Conservation (phyloP, 2,888 invertebrate genomes). For the Nemurella pictetii region DNA sequence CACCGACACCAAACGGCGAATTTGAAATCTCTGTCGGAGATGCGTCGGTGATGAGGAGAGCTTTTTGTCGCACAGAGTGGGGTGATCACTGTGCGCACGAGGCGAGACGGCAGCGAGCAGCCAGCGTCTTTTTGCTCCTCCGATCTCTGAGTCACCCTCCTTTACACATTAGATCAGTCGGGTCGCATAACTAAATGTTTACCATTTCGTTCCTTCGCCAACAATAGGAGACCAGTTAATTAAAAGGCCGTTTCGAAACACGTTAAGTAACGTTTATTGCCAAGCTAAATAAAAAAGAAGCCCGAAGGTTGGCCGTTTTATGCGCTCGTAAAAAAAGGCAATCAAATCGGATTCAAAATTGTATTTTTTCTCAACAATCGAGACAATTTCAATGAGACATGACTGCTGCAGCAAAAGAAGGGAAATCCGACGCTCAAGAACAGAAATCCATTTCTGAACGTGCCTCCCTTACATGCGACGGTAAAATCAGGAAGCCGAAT, state of each 20-base stretch:
- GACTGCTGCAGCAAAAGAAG: too few relatives aligned
- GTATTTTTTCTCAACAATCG: background rate
- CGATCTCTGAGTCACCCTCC: background rate
- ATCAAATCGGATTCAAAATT: background rate
- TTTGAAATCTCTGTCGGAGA: background rate
- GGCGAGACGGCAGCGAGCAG: background rate
- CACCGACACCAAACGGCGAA: background rate
- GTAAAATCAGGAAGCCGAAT: background rate
- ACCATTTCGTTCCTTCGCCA: background rate
- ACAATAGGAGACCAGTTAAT: background rate
- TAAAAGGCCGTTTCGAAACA: background rate
- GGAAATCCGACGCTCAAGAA: too few relatives aligned
- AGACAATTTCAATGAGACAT: background rate
- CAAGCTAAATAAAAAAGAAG: background rate
- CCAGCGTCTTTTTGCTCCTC: background rate
- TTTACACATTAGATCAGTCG: background rate
- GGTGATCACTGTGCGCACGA: background rate
- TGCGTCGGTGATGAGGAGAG: background rate
- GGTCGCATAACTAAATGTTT: background rate
- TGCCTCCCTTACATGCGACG: background rate
- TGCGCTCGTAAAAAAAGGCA: background rate
- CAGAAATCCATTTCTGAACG: background rate
- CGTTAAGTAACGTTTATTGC: background rate
- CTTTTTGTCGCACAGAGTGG: background rate
- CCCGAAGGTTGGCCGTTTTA: background rate